These are phyloP conservation scores for Trichogramma pretiosum DNA, from an alignment of 1,140 invertebrate genomes.

Conservation along the genomic window DNA sequence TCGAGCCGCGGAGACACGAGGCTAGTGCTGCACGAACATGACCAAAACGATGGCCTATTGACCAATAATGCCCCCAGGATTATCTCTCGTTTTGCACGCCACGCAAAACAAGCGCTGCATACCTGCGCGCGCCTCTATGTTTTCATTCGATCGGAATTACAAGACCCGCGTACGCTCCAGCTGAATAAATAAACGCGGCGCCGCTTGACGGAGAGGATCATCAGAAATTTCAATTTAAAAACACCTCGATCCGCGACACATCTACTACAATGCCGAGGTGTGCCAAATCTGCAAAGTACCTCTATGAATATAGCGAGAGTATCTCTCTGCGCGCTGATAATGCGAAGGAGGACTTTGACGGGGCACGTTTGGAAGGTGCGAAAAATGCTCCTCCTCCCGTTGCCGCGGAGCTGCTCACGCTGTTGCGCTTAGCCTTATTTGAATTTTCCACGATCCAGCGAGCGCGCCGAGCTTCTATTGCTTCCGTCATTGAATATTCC, in stretches of 20 bases:
- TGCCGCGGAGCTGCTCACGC: too few species aligned
- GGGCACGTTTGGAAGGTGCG: background rate
- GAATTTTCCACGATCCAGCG: conserved; percentile 14
- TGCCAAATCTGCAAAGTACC: background rate
- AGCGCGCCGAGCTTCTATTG: background rate
- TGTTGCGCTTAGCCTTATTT: conserved; percentile 12
- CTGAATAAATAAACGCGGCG: background rate
- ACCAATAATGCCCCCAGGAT: too few species aligned
- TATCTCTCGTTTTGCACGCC: too few species aligned
- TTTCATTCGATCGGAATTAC: background rate
- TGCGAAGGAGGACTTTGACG: conserved; percentile 6
- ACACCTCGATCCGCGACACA: background rate
- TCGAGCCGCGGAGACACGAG: too few species aligned
- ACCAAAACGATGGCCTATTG: background rate
- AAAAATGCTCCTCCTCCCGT: too few species aligned
- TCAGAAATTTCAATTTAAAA: conserved; percentile 18
- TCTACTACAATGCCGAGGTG: too few species aligned
- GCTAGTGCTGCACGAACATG: too few species aligned
- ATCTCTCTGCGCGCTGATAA: conserved; percentile 14
- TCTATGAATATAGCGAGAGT: background rate
- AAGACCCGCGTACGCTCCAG: background rate
- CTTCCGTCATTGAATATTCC: conserved; percentile 37
- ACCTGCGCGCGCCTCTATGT: background rate
- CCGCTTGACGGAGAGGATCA: conserved; percentile 5
- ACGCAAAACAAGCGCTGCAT: too few species aligned